phyloP scores from a whole-genome alignment of 2,888 invertebrate species.

The Tenthredo distinguenda region DNA sequence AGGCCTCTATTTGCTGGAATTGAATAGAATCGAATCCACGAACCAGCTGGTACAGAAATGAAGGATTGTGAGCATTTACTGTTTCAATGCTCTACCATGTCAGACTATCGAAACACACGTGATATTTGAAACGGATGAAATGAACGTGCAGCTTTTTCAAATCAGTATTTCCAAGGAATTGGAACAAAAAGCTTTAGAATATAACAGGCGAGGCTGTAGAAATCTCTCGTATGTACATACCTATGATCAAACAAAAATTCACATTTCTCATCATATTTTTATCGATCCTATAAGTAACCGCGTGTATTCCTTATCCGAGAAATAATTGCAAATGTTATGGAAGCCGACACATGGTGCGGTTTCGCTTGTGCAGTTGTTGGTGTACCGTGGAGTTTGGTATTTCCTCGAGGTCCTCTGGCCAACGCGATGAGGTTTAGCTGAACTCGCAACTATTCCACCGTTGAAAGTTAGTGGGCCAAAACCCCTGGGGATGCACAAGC shows the following conservation, averaged over 20 bases:
- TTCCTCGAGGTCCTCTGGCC: slow-evolving; percentile 38
- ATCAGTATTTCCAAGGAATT: slow-evolving; percentile 12
- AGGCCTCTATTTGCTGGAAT: slow-evolving; percentile 46
- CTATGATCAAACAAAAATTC: not conserved
- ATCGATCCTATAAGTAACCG: not conserved
- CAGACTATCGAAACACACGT: slow-evolving; percentile 22
- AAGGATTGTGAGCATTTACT: slow-evolving; percentile 37
- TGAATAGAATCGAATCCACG: slow-evolving; percentile 49
- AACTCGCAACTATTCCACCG: slow-evolving; percentile 47
- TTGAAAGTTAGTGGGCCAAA: slow-evolving; percentile 48
- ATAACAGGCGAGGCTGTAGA: not conserved
- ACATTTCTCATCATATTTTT: not conserved
- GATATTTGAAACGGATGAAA: slow-evolving; percentile 44
- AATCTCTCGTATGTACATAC: not conserved
- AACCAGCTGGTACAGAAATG: slow-evolving; percentile 49
- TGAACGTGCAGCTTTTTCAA: slow-evolving; percentile 19
- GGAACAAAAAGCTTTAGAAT: slow-evolving; percentile 2
- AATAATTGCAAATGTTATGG: not conserved
- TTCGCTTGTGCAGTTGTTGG: slow-evolving; percentile 11
- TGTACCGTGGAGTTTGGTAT: slow-evolving; percentile 21
- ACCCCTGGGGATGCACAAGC: slow-evolving; percentile 42
- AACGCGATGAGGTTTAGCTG: slow-evolving; percentile 40
- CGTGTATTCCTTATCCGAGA: not conserved
- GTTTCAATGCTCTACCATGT: slow-evolving; percentile 30
- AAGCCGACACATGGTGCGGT: slow-evolving; percentile 9